These are phyloP conservation scores for Polydrusus tereticollis DNA, from an alignment of 2,888 invertebrate genomes.

Conservation along the genomic window DNA sequence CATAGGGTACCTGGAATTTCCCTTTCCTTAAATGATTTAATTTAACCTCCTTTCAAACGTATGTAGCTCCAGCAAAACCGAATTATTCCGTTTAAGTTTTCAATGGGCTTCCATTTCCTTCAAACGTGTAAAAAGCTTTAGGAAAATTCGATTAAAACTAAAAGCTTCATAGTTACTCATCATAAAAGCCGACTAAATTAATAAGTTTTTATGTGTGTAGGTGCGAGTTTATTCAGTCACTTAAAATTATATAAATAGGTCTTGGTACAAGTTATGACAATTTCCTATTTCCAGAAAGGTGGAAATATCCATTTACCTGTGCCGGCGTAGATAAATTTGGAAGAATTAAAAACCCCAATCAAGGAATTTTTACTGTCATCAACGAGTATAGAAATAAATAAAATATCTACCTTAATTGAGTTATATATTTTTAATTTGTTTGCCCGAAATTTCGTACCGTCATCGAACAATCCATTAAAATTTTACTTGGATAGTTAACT, in stretches of 20 bases:
- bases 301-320: too few relatives aligned
- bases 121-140: conserved; percentile 15
- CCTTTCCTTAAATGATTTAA: conserved; percentile 15
- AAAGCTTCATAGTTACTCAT: background rate
- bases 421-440: conserved; percentile 2
- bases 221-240: too few relatives aligned
- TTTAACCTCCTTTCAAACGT: conserved; percentile 17
- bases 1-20: background rate
- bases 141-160: conserved; percentile 20
- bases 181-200: background rate
- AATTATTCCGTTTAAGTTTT: conserved; percentile 23
- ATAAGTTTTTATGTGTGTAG: background rate
- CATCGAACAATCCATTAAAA: conserved; percentile 17
- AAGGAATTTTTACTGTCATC: too few relatives aligned
- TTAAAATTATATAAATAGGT: too few relatives aligned
- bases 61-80: conserved; percentile 12
- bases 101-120: conserved; percentile 13
- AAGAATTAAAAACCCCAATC: too few relatives aligned
- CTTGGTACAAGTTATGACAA: too few relatives aligned
- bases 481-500: conserved; percentile 6
- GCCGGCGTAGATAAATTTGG: too few relatives aligned
- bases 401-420: background rate
- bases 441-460: background rate
- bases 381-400: too few relatives aligned
- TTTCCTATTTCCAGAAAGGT: too few relatives aligned